Evolutionary conservation across 2,888 invertebrate species (phyloP), one percentile per base, ranked within the genome.

Genomic region (Notodonta dromedarius): DNA sequence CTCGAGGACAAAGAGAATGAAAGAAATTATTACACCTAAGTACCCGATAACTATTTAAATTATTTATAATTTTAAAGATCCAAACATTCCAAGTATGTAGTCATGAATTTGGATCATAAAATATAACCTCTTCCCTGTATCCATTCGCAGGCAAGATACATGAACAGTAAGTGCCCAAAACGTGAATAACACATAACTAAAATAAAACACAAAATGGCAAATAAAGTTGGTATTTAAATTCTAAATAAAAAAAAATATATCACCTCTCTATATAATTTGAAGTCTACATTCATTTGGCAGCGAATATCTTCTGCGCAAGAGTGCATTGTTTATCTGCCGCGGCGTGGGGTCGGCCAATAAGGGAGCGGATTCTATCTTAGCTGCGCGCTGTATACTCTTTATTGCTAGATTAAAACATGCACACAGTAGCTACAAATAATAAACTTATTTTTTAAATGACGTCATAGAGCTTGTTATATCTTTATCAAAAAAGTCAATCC

Each of bases 271-370:
- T 24, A 12, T 53, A 1, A 24, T 39, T 54, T n/a, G 7, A 14
- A 8, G 54, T 54, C 54, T 75, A 70, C 65, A 68, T 72, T 77
- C 78, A 81, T 80, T 82, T 83, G 81, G 77, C 76, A 81, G 82
- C 79, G 76, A 74, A 80, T 83, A 83, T 83, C 82, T 84, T 76
- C 74, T 75, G 77, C 74, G 75, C 77, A 76, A 73, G 80, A 78
- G 80, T 77, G 81, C 81, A 86, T 86, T 86, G 87, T 87, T 85
- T 86, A 86, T 85, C 83, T 81, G 65, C 74, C 80, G 69, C 84
- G 74, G 86, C 85, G 84, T 85, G 85, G 83, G 86, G 87, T 82
- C 87, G 79, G 78, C 85, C 84, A 82, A 87, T 87, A 87, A 86
- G 87, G 88, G 83, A 87, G 85, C 83, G 70, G 76, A 79, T 81